Evolutionary conservation across 2,113 vertebrate genomes (phyloP), one percentile per base, ranked within the genome.

Genomic region (Tetrax tetrax): DNA sequence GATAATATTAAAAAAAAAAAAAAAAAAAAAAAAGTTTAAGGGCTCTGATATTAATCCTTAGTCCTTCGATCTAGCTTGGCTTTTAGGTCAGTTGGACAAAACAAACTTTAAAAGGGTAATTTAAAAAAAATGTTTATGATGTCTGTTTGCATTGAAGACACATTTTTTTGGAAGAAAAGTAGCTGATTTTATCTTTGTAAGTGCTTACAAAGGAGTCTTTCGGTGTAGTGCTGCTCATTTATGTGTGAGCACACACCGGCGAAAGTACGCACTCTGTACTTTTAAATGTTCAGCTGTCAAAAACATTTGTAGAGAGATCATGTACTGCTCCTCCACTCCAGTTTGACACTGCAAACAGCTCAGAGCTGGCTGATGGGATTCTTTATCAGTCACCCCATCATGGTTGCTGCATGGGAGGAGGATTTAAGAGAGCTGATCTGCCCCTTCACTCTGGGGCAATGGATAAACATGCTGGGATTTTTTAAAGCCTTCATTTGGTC

Each of bases 311-410:
- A 74, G 90, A 89, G 59, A 60, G 50, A 43, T 43, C 45, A 53
- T 47, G 47, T 14, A 24, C 65, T 54, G 53, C 60, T 95, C 45
- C 65, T 60, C 75, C 50, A 5, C 61, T 84, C 53, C 83, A 70
- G 47, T 63, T 9, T 95, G 93, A 96, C 92, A 89, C 59, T 61
- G 54, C 74, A 91, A 95, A 71, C 87, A 83, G 76, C 90, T 97
- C 92, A 91, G 93, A 97, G 78, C 45, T 76, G 92, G 78, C 45
- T 76, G 92, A 89, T 31, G 33, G 77, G 93, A 82, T 89, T 94
- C 93, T 90, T 92, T 95, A 96, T 97, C 94, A 90, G 95, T 97
- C 97, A 97, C 87, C 70, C 60, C 63, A 90, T 94, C 68, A 59
- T 84, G 71, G 85, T 45, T 90, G 82, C 81, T 90, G 47, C 35